Evolutionary conservation across 2,113 vertebrate species (phyloP).

Genomic region (Scophthalmus maximus): DNA sequence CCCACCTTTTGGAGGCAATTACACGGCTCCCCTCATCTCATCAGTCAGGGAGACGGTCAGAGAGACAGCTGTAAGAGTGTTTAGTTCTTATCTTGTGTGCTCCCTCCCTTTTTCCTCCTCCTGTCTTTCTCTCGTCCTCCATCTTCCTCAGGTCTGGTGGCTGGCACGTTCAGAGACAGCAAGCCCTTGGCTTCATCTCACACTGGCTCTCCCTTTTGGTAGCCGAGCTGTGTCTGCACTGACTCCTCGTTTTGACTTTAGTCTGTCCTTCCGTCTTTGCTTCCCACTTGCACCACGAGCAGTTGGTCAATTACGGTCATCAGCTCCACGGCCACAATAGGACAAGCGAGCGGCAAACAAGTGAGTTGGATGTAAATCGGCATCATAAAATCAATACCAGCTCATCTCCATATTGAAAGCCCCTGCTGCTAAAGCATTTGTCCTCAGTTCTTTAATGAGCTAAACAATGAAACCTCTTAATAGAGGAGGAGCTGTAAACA

Average conservation of each 20-base stretch:
- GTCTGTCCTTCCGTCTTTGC: conserved; percentile 20
- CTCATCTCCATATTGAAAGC: conserved; percentile 64
- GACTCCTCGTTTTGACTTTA: conserved; percentile 49
- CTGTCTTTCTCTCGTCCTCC: conserved; percentile 63
- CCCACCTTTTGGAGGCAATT: conserved; percentile 75
- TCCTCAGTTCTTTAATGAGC: conserved; percentile 21
- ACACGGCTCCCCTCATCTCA: conserved; percentile 71
- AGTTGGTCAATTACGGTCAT: conserved; percentile 38
- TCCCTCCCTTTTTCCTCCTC: conserved; percentile 39
- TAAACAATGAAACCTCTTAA: conserved; percentile 4
- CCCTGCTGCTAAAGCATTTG: conserved; percentile 14
- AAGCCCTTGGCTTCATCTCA: conserved; percentile 66
- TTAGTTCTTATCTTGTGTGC: conserved; percentile 75
- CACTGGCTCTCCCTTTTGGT: conserved; percentile 38
- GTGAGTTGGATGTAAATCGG: conserved; percentile 56
- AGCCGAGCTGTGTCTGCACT: conserved; percentile 31
- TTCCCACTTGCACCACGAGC: conserved; percentile 1
- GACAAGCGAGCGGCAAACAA: conserved; percentile 28
- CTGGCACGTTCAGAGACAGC: conserved; percentile 75
- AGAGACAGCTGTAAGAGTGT: conserved; percentile 71
- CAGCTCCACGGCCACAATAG: conserved; percentile 7
- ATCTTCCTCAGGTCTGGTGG: conserved; percentile 80
- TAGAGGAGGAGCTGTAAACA: conserved; percentile 8
- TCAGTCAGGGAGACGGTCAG: conserved; percentile 78
- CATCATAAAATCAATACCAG: conserved; percentile 64